Percentiles rank a stretch among this genome's conserved stretches.
These are phyloP conservation scores for Bimastos eiseni DNA, from an alignment of 2,888 invertebrate species.

Conservation along the genomic window DNA sequence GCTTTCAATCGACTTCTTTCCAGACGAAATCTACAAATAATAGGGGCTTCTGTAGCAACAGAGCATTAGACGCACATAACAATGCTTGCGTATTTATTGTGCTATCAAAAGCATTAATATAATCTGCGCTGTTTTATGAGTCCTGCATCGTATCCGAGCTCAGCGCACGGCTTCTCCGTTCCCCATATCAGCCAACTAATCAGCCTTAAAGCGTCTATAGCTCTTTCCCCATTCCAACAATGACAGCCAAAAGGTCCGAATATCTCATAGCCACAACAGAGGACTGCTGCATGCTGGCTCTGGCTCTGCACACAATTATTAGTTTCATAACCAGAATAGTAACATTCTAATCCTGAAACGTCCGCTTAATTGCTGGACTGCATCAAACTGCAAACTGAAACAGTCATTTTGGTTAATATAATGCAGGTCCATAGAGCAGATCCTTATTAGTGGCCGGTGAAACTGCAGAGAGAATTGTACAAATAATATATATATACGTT, in stretches of 20 bases:
- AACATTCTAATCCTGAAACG: background rate
- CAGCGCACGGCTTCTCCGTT: background rate
- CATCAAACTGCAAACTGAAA: background rate
- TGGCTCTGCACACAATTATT: background rate
- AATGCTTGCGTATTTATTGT: slow-evolving; percentile 13
- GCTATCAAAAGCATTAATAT: slow-evolving; percentile 4
- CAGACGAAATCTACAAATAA: background rate
- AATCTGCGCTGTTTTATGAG: background rate
- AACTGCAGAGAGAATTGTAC: background rate
- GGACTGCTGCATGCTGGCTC: background rate
- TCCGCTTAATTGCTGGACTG: background rate
- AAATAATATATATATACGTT: too few species aligned
- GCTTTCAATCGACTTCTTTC: slow-evolving; percentile 6
- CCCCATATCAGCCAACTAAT: background rate
- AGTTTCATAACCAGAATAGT: background rate
- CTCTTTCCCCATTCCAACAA: background rate
- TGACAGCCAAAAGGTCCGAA: background rate
- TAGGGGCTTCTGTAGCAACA: background rate
- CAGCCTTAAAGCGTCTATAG: background rate
- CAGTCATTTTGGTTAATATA: background rate
- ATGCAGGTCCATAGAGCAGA: background rate
- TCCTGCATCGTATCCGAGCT: background rate
- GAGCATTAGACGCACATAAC: background rate
- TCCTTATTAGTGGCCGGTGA: background rate
- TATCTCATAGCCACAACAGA: background rate